phyloP scores from a whole-genome alignment of 2,888 invertebrate species.

The Drosophila niveifrons region DNA sequence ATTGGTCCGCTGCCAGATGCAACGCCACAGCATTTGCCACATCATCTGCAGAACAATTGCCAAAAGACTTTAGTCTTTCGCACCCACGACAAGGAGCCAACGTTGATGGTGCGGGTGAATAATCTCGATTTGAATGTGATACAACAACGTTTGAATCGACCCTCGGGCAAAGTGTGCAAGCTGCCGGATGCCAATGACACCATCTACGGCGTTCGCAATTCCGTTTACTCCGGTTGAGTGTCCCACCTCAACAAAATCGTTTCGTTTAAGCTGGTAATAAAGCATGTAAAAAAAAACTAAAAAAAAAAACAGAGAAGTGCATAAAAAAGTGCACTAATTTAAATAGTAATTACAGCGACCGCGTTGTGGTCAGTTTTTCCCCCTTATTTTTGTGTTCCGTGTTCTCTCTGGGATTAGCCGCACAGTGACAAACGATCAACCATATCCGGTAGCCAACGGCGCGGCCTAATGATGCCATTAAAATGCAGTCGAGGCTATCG shows the following conservation, averaged over 20 bases:
- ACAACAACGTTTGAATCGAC: constrained; percentile 54
- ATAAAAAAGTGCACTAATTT: constrained; percentile 75
- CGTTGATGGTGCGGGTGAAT: constrained; percentile 68
- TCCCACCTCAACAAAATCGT: constrained; percentile 52
- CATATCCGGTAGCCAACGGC: constrained; percentile 72
- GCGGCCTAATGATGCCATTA: constrained; percentile 75
- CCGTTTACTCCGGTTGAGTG: constrained; percentile 38
- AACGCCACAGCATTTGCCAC: not conserved
- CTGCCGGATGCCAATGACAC: constrained; percentile 70
- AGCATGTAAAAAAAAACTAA: constrained; percentile 4
- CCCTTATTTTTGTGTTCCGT: constrained; percentile 6
- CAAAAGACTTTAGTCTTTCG: constrained; percentile 56
- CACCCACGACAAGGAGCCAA: constrained; percentile 68
- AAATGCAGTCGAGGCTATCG: constrained; percentile 58
- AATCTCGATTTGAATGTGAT: constrained; percentile 65
- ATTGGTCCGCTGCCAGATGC: constrained; percentile 59
- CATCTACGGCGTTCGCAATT: constrained; percentile 69
- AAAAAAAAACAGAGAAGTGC: constrained; percentile 20
- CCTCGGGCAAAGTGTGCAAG: constrained; percentile 63
- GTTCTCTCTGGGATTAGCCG: constrained; percentile 56
- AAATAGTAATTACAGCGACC: constrained; percentile 68
- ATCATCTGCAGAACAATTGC: constrained; percentile 34
- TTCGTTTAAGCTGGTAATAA: constrained; percentile 44
- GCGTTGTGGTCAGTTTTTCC: not conserved
- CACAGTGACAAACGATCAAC: constrained; percentile 77